Conservation (phyloP, 2,888 invertebrate species). For the Hofmannophila pseudospretella region DNA sequence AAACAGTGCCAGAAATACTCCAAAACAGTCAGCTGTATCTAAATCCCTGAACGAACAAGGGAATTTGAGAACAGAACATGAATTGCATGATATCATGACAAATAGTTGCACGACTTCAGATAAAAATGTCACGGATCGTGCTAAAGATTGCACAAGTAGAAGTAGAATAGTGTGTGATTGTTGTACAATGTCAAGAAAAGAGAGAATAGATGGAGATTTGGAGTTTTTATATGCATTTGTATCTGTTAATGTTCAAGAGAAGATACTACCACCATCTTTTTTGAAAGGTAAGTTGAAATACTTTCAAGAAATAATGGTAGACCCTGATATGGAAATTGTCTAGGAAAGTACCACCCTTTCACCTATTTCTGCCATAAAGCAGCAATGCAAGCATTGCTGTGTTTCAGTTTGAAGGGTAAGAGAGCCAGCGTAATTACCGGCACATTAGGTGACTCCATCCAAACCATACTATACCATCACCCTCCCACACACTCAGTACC, state of each 20-base stretch:
- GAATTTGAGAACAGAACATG: not conserved
- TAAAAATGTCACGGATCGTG: not conserved
- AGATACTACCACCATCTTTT: slow-evolving; percentile 53
- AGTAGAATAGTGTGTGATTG: slow-evolving; percentile 35
- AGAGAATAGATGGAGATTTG: slow-evolving; percentile 24
- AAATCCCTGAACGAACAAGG: not conserved
- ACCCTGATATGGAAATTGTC: too few relatives aligned
- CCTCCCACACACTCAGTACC: too few relatives aligned
- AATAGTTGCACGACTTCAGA: not conserved
- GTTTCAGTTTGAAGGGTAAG: too few relatives aligned
- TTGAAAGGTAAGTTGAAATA: slow-evolving; percentile 44
- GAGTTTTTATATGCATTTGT: slow-evolving; percentile 67
- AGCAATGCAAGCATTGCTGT: too few relatives aligned
- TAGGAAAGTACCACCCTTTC: too few relatives aligned
- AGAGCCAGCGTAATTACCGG: too few relatives aligned
- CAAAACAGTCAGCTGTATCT: not conserved
- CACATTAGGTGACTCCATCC: too few relatives aligned
- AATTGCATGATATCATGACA: not conserved
- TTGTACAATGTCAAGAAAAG: slow-evolving; percentile 25
- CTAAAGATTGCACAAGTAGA: not conserved
- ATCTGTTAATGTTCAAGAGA: slow-evolving; percentile 55
- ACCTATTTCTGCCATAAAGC: too few relatives aligned
- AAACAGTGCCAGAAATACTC: not conserved
- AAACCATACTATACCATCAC: too few relatives aligned
- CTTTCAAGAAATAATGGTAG: too few relatives aligned